Percentiles rank a stretch among this genome's conserved stretches.
These are phyloP conservation scores for Thripadectes ignobilis DNA, from an alignment of 2,797 vertebrate species.

Conservation along the genomic window DNA sequence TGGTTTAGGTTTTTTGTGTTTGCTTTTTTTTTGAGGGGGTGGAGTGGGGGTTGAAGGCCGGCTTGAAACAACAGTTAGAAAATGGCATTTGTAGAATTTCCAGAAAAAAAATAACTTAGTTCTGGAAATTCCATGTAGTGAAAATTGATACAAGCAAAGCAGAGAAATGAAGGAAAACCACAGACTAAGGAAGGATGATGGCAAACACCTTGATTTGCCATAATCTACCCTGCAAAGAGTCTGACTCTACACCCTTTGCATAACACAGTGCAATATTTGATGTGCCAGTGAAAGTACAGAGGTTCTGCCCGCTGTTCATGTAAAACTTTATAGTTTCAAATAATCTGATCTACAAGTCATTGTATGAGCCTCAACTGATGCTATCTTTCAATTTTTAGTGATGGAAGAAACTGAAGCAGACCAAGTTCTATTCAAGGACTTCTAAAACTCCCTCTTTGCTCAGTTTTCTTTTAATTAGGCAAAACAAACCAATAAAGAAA, in stretches of 20 bases:
- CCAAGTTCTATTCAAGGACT: neutral
- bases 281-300: neutral
- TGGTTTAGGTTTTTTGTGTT: neutral
- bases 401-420: neutral
- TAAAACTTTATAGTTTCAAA: neutral
- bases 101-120: neutral
- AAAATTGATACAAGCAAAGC: neutral
- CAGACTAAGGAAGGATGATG: neutral
- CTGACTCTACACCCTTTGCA: neutral
- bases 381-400: neutral
- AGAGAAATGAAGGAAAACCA: neutral
- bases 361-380: neutral
- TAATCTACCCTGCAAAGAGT: neutral
- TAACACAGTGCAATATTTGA: neutral
- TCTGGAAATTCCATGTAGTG: neutral
- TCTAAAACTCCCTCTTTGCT: neutral
- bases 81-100: neutral
- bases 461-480: neutral
- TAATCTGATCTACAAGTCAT: neutral
- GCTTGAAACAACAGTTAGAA: neutral
- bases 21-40: too few relatives aligned
- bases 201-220: neutral
- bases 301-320: neutral
- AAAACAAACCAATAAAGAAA: neutral
- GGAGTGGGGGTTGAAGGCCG: accelerated